These are phyloP conservation scores for Heterohyrax brucei DNA, from an alignment of 2,797 vertebrate genomes.

Conservation along the genomic window DNA sequence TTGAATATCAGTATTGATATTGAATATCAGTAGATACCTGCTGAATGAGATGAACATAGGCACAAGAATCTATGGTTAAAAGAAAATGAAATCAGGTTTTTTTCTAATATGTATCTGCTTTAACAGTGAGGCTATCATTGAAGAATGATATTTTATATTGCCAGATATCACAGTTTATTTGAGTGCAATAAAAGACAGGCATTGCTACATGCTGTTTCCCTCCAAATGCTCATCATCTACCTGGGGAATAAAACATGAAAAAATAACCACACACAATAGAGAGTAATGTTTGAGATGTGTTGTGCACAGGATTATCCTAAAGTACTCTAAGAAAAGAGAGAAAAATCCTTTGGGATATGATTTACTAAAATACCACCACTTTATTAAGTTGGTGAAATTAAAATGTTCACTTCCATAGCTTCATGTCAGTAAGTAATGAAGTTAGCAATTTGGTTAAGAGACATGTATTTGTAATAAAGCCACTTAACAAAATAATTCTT, in stretches of 20 bases:
- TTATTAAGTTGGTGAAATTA: background rate
- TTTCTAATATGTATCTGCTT: constrained; percentile 44
- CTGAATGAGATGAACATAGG: background rate
- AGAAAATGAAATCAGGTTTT: constrained; percentile 26
- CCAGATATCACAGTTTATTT: background rate
- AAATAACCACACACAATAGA: background rate
- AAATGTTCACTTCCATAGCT: background rate
- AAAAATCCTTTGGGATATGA: background rate
- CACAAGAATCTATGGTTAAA: background rate
- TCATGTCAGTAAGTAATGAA: constrained; percentile 4
- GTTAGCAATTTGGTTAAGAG: constrained; percentile 6
- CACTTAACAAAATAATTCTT: background rate
- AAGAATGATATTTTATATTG: background rate
- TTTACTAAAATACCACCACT: constrained; percentile 6
- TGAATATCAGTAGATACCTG: background rate
- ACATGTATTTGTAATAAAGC: background rate
- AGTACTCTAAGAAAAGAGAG: background rate
- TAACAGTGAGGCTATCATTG: background rate
- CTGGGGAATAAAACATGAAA: constrained; percentile 27
- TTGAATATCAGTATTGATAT: too few species aligned
- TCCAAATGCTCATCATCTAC: background rate
- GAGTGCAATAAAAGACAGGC: background rate
- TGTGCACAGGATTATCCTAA: background rate
- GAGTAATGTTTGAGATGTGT: background rate
- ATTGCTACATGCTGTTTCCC: background rate